Base-by-base conservation (phyloP, 2,888 invertebrate species). In the Serrognathus titanus region DNA sequence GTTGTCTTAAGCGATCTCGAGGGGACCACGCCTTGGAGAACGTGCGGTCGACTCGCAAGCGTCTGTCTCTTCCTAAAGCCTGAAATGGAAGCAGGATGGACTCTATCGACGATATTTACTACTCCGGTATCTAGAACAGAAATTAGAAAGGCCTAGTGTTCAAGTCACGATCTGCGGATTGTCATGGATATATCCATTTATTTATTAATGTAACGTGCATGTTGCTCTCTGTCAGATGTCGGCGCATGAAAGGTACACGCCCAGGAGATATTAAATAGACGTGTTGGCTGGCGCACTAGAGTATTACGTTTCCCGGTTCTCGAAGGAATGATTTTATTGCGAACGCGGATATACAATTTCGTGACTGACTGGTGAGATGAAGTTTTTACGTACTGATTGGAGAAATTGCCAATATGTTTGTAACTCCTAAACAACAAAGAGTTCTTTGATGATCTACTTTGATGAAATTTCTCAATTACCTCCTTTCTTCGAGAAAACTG, bases 131-230 rank as follows among this genome's bases (percentile, higher is more conserved):
- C 58, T 59, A 57, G 58, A 60, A 50, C 68, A 71, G 69, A 71
- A 70, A 71, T 71, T 71, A 70, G 70, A 72, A 71, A 71, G 69
- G 70, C 61, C 64, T 65, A 49, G 69, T 67, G 71, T 68, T 71
- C 68, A 61, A 68, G 71, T 72, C 72, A 72, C 72, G 72, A 72
- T 69, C 58, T 64, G 56, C 61, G 56, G 60, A 65, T 57, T 66
- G 65, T 64, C 64, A 60, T 60, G 59, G 60, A 64, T 66, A 63
- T 61, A 54, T 53, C 39, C 47, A 40, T 54, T 55, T 55, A 55
- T 55, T 55, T 55, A 55, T 50, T 55, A 45, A 13, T 10, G 48
- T 11, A 20, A 48, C 31, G 49, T 49, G 49, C 49, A 37, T 12
- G 37, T 49, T 36, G 49, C 49, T 38, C 38, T 36, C 38, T 38